phyloP scores from a whole-genome alignment of 2,888 invertebrate species.

The Peribatodes rhomboidaria region DNA sequence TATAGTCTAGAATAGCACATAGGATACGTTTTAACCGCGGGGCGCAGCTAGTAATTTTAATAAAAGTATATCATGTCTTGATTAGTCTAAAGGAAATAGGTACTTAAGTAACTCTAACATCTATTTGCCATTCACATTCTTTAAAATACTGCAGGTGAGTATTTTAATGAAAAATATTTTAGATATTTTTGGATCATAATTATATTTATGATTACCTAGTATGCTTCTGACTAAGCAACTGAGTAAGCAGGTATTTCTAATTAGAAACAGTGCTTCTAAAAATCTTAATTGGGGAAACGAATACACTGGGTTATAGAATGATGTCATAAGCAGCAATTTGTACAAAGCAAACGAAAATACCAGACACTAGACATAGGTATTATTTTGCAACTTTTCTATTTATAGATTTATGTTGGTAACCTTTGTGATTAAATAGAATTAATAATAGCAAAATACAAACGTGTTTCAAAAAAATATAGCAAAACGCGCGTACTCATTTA shows the following conservation, averaged over 20 bases:
- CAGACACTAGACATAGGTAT: not conserved
- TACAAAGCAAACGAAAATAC: not conserved
- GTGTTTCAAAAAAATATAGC: no score
- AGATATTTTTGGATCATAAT: not conserved
- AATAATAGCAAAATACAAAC: no score
- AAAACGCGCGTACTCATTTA: no score
- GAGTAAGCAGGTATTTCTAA: not conserved
- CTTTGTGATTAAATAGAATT: no score
- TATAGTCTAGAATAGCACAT: no score
- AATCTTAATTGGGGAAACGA: constrained; percentile 48
- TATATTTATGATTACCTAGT: not conserved
- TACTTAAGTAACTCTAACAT: not conserved
- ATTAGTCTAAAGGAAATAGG: not conserved
- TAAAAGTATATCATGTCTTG: no score
- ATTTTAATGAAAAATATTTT: not conserved
- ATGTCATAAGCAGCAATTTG: constrained; percentile 9
- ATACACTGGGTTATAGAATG: constrained; percentile 6
- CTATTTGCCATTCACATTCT: not conserved
- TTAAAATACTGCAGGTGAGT: not conserved
- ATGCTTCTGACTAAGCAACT: not conserved
- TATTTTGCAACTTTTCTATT: not conserved
- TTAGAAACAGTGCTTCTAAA: not conserved
- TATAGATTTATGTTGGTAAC: no score
- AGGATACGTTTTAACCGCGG: no score
- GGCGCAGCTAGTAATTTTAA: no score